Base-by-base conservation (phyloP, 2,797 vertebrate species). In the Pseudopleuronectes americanus region DNA sequence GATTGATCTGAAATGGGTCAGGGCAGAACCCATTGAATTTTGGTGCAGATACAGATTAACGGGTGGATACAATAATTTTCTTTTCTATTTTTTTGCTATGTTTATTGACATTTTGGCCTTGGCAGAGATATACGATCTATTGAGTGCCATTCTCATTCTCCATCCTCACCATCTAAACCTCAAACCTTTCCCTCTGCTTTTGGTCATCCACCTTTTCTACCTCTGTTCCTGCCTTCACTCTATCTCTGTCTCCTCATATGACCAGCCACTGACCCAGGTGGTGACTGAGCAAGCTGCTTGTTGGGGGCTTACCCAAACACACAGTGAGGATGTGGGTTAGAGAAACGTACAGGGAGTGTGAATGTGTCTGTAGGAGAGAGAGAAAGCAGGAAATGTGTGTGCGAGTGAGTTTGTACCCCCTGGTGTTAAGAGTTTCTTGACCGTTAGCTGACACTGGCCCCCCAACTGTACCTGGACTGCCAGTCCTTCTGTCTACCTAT, bases 401-500 rank as follows among this genome's bases (percentile, higher is more conserved):
- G 64, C 75, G 67, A 86, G 84, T 84, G 81, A 52, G 71, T 83
- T 81, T 79, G 77, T 83, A 88, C 87, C 89, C 79, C 90, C 89
- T 71, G 78, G 76, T 81, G 85, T 85, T 90, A 79, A 89, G 89
- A 90, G 84, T 88, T 87, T 89, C 87, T 88, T 91, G 91, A 93
- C 92, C 91, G 87, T 89, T 91, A 87, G 86, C 80, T 93, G 92
- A 93, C 92, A 91, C 86, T 62, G 59, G 68, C 80, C 69, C 78
- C 80, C 87, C 80, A 63, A 80, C 85, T 74, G 81, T 80, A 92
- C 78, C 84, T 91, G 82, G 81, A 89, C 86, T 88, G 83, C 91
- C 83, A 86, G 90, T 77, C 91, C 87, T 90, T 92, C 88, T 90
- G 87, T 89, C 83, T 80, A 63, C 59, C 64, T 77, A 51, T 77